Percentiles rank a stretch among this genome's conserved stretches.
Evolutionary conservation across 2,113 vertebrate genomes (phyloP).

Genomic region (Phalacrocorax aristotelis): DNA sequence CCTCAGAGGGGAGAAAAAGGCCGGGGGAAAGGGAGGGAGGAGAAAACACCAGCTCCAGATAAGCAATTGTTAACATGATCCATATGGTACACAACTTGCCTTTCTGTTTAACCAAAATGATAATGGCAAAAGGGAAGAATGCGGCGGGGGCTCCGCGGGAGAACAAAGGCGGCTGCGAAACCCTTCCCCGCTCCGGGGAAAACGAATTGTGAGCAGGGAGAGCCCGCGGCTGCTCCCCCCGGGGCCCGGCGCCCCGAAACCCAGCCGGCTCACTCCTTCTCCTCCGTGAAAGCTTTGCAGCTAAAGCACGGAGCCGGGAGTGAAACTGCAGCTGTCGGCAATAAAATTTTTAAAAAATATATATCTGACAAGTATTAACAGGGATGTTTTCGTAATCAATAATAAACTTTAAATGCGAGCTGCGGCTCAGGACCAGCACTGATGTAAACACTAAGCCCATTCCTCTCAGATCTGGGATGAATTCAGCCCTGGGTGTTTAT

Average conservation of each 20-base stretch:
- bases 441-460: not conserved
- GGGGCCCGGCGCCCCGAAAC: not conserved
- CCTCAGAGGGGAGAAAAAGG: not conserved
- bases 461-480: not conserved
- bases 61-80: constrained; percentile 83
- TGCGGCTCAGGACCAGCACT: rapidly evolving
- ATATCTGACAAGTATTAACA: not conserved
- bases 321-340: rapidly evolving
- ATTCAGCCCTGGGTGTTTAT: not conserved
- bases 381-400: not conserved
- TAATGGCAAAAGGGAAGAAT: constrained; percentile 78
- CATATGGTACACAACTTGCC: constrained; percentile 76
- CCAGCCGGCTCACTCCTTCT: not conserved
- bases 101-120: constrained; percentile 79
- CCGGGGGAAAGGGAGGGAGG: constrained; percentile 21
- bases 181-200: constrained; percentile 65
- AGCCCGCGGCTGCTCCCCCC: not conserved
- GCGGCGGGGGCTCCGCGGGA: constrained; percentile 46
- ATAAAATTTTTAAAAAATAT: not conserved
- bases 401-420: rapidly evolving
- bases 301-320: rapidly evolving
- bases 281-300: rapidly evolving
- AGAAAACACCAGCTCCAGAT: constrained; percentile 64
- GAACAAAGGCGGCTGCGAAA: constrained; percentile 72
- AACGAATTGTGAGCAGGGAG: not conserved